Evolutionary conservation across 2,888 invertebrate genomes (phyloP).

Genomic region (Tinea trinotella): DNA sequence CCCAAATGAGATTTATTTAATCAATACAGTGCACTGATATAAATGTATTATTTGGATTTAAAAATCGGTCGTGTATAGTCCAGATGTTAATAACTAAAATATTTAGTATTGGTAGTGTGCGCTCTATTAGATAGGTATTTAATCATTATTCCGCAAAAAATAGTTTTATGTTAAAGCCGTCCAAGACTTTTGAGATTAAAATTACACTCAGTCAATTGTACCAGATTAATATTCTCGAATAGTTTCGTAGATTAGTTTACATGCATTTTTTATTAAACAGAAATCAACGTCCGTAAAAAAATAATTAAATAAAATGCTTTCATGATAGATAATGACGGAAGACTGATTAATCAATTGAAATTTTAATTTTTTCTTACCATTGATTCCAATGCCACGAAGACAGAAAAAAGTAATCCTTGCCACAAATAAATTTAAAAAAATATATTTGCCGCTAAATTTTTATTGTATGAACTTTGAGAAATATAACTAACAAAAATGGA

Average conservation of each 20-base stretch:
- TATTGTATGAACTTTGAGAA: background rate
- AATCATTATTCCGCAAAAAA: background rate
- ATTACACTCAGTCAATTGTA: background rate
- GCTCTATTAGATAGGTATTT: constrained; percentile 3
- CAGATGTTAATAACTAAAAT: constrained; percentile 6
- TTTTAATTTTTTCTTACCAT: background rate
- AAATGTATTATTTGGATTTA: no score
- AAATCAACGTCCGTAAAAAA: background rate
- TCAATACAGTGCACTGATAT: no score
- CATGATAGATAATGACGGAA: background rate
- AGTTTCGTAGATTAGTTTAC: no score
- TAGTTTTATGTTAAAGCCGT: background rate
- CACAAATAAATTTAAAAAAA: constrained; percentile 1
- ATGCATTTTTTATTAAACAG: background rate
- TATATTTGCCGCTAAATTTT: background rate
- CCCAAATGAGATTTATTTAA: no score
- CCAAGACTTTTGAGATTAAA: constrained; percentile 5
- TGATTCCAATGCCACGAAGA: background rate
- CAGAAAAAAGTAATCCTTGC: background rate
- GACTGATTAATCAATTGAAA: background rate
- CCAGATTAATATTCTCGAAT: background rate
- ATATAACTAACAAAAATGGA: constrained; percentile 39
- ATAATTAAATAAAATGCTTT: background rate
- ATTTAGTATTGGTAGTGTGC: background rate
- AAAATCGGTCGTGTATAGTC: background rate